These are phyloP conservation scores for Daphoenositta chrysoptera DNA, from an alignment of 2,113 vertebrate species.

Conservation along the genomic window DNA sequence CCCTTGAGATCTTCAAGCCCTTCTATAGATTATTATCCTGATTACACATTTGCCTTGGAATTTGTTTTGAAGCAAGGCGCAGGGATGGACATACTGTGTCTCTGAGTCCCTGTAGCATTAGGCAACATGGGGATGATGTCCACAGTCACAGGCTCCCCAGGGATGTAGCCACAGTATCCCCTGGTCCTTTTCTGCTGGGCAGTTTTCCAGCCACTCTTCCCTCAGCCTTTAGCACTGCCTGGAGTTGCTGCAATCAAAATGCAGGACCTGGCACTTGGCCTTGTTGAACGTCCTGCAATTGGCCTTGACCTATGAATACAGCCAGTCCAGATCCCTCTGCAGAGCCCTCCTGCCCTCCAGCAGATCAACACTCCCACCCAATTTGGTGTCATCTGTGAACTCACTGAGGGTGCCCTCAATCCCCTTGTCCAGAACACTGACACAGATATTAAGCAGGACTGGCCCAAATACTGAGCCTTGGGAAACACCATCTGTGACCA, in stretches of 20 bases:
- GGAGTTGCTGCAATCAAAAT: neutral
- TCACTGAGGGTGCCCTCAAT: neutral
- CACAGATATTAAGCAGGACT: neutral
- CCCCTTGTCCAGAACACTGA: neutral
- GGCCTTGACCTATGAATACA: neutral
- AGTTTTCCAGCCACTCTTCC: neutral
- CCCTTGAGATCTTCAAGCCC: neutral
- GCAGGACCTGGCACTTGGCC: neutral
- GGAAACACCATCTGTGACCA: neutral
- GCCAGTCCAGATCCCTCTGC: neutral
- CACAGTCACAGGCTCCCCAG: neutral
- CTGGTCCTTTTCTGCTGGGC: neutral
- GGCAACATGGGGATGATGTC: neutral
- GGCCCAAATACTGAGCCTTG: neutral
- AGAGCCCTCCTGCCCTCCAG: neutral
- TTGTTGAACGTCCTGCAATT: neutral
- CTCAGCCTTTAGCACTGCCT: neutral
- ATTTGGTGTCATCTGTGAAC: neutral
- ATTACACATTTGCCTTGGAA: neutral
- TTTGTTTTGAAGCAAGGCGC: neutral
- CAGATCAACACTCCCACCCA: neutral
- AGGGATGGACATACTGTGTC: neutral
- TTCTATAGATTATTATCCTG: neutral
- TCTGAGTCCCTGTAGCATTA: neutral
- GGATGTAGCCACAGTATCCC: neutral